Percentiles rank a stretch among this genome's conserved stretches.
Evolutionary conservation across 2,113 vertebrate species (phyloP).

Genomic region (Zosterops hypoxanthus): DNA sequence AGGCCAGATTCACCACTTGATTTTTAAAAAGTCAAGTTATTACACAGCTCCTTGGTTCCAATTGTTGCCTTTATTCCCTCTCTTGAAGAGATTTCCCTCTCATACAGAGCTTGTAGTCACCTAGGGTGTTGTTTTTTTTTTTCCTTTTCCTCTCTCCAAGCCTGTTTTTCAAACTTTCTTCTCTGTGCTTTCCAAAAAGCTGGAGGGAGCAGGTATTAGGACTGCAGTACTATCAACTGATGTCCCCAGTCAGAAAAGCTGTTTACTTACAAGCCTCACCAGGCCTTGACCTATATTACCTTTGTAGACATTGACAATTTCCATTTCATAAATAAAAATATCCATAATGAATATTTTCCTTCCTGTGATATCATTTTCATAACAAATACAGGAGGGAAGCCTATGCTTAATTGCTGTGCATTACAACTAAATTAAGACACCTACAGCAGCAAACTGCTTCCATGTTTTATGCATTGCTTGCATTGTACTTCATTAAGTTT

Average conservation of each 20-base stretch:
- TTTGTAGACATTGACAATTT: not conserved
- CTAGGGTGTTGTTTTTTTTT: accelerated
- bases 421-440: not conserved
- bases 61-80: not conserved
- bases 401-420: not conserved
- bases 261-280: not conserved
- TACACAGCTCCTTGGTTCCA: not conserved
- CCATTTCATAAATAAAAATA: not conserved
- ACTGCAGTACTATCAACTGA: not conserved
- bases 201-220: not conserved
- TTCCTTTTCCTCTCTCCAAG: no score
- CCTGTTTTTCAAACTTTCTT: not conserved
- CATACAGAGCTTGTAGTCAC: not conserved
- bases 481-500: not conserved
- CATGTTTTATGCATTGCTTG: not conserved
- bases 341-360: not conserved
- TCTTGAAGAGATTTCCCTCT: not conserved
- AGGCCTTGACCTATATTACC: not conserved
- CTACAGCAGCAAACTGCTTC: not conserved
- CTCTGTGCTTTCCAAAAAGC: not conserved
- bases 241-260: not conserved
- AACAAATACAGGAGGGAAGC: not conserved
- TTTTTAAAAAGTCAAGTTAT: not conserved
- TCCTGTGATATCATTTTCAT: not conserved
- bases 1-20: not conserved